Conservation (phyloP, 2,113 vertebrate genomes). For the Calyptommatus sinebrachiatus region DNA sequence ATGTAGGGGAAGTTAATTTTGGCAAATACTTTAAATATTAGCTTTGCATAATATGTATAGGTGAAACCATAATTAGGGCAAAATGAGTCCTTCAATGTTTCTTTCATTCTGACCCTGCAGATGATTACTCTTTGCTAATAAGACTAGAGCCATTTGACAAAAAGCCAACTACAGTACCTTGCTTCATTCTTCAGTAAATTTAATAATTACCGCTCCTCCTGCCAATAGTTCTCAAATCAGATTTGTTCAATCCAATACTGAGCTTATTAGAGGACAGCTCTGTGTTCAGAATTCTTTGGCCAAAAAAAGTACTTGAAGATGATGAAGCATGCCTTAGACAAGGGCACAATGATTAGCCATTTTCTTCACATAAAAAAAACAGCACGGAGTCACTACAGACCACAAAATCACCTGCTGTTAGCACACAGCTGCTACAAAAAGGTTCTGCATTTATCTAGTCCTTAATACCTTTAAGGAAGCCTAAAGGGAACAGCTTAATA, state of each 20-base stretch:
- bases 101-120: constrained; percentile 74
- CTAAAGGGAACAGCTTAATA: constrained; percentile 71
- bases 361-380: constrained; percentile 74
- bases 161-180: constrained; percentile 79
- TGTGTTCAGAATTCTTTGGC: constrained; percentile 78
- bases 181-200: constrained; percentile 77
- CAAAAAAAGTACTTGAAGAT: constrained; percentile 76
- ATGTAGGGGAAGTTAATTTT: constrained; percentile 80
- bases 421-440: constrained; percentile 72
- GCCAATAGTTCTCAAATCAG: constrained; percentile 79
- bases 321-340: constrained; percentile 79
- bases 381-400: constrained; percentile 70
- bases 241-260: constrained; percentile 78
- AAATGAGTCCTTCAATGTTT: constrained; percentile 73
- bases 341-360: constrained; percentile 78
- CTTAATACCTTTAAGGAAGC: constrained; percentile 69
- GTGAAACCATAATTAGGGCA: constrained; percentile 80
- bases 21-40: constrained; percentile 82
- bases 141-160: constrained; percentile 76
- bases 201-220: constrained; percentile 79
- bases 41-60: constrained; percentile 78
- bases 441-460: constrained; percentile 73
- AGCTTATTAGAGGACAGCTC: constrained; percentile 79
- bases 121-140: constrained; percentile 80
- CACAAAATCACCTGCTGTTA: constrained; percentile 75